Evolutionary conservation across 2,797 vertebrate species (phyloP).

Genomic region (Siniperca obscura): DNA sequence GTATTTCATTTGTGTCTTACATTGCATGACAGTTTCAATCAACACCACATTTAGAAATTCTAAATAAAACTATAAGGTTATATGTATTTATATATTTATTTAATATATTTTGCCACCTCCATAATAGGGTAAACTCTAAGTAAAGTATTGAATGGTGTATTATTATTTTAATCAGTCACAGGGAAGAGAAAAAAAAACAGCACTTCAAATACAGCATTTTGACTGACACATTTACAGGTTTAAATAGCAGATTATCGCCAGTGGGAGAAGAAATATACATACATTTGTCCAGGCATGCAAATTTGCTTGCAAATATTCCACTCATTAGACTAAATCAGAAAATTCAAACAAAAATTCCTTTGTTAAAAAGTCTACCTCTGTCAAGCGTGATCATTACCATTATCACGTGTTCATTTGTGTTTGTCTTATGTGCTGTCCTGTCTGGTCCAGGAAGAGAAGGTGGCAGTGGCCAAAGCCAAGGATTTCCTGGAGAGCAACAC

Average conservation of each 20-base stretch:
- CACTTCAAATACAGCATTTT: neutral
- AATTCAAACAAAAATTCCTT: neutral
- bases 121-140: neutral
- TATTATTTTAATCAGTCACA: neutral
- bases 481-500: slow-evolving; percentile 91
- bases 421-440: slow-evolving; percentile 32
- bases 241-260: neutral
- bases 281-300: neutral
- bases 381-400: neutral
- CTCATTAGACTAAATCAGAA: neutral
- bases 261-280: neutral
- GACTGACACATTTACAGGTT: neutral
- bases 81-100: neutral
- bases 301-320: neutral
- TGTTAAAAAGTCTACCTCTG: neutral
- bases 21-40: neutral
- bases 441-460: slow-evolving; percentile 87
- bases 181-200: too few relatives aligned
- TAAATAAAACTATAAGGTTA: neutral
- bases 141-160: neutral
- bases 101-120: neutral
- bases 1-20: neutral
- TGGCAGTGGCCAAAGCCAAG: slow-evolving; percentile 89
- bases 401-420: slow-evolving; percentile 18
- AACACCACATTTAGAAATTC: neutral